Conservation (phyloP, 1,140 invertebrate species). For the Hermatobates lingyangjiaoensis region DNA sequence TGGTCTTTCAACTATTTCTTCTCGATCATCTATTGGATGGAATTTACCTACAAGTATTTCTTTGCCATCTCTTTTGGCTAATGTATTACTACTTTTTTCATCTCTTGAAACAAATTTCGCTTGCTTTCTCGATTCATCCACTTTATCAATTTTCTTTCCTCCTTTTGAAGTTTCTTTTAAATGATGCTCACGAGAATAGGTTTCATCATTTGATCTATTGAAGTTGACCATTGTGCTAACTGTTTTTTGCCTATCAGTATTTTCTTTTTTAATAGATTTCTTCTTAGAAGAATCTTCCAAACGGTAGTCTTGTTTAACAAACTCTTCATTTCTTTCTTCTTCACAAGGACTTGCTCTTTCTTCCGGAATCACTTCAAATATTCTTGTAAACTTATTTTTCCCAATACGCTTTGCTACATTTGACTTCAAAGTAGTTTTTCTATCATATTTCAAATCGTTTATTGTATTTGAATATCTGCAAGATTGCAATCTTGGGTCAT, state of each 20-base stretch:
- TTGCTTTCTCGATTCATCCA: too few species aligned
- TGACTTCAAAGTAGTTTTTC: conserved; percentile 3
- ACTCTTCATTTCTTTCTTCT: too few species aligned
- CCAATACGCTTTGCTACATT: conserved; percentile 4
- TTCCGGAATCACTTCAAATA: conserved; percentile 19
- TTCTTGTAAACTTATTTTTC: conserved; percentile 7
- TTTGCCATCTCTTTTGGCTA: conserved; percentile 4
- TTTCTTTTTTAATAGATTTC: neutral
- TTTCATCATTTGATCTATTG: conserved; percentile 2
- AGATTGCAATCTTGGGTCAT: too few species aligned
- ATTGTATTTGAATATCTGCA: too few species aligned
- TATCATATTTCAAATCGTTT: neutral
- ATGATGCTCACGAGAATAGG: neutral
- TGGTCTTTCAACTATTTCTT: conserved; percentile 8
- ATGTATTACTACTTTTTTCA: too few species aligned
- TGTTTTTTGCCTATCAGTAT: neutral
- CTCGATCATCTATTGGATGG: conserved; percentile 7
- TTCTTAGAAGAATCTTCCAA: neutral
- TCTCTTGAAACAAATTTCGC: too few species aligned
- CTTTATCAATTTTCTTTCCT: neutral
- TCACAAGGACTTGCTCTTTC: conserved; percentile 10
- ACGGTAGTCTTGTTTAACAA: neutral
- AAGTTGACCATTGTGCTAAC: conserved; percentile 1
- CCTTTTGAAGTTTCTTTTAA: conserved; percentile 4
- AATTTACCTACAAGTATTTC: conserved; percentile 11